A percentile compares a stretch with the other conserved stretches of the same genome.
Evolutionary conservation across 2,888 invertebrate species (phyloP).

Genomic region (Lysandra coridon): DNA sequence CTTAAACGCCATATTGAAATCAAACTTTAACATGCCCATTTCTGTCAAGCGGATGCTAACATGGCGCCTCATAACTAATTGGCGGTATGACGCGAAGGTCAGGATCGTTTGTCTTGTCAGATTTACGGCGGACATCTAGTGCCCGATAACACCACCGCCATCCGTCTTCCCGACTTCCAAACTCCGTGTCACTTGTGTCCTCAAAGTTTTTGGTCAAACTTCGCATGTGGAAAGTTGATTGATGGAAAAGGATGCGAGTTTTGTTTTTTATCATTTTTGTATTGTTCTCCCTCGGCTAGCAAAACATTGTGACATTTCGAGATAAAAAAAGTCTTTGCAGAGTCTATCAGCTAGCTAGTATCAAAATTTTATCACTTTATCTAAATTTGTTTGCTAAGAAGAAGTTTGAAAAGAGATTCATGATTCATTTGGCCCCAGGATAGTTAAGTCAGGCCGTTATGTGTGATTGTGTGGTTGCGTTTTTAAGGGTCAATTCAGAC

Average conservation of each 20-base stretch:
- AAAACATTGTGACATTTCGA: neutral
- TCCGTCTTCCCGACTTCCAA: slow-evolving; percentile 8
- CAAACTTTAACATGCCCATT: neutral
- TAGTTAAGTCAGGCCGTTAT: no score
- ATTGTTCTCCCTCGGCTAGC: neutral
- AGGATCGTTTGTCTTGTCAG: slow-evolving; percentile 68
- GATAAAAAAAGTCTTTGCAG: neutral
- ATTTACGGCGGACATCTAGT: slow-evolving; percentile 68
- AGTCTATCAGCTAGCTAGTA: no score
- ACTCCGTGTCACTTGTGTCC: neutral
- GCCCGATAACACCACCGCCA: slow-evolving; percentile 48
- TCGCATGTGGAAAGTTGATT: neutral
- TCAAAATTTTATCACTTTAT: no score
- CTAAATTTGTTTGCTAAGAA: no score
- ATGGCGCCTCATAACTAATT: slow-evolving; percentile 42
- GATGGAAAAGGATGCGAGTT: neutral
- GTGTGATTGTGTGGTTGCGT: no score
- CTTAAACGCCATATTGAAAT: no score
- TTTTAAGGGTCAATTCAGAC: no score
- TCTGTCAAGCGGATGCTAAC: neutral
- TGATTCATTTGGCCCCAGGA: no score
- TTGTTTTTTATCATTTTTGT: neutral
- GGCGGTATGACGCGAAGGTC: slow-evolving; percentile 52
- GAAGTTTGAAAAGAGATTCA: no score
- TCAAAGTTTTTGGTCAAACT: slow-evolving; percentile 6